phyloP scores from a whole-genome alignment of 2,113 vertebrate genomes.

The Pterocles orientalis region DNA sequence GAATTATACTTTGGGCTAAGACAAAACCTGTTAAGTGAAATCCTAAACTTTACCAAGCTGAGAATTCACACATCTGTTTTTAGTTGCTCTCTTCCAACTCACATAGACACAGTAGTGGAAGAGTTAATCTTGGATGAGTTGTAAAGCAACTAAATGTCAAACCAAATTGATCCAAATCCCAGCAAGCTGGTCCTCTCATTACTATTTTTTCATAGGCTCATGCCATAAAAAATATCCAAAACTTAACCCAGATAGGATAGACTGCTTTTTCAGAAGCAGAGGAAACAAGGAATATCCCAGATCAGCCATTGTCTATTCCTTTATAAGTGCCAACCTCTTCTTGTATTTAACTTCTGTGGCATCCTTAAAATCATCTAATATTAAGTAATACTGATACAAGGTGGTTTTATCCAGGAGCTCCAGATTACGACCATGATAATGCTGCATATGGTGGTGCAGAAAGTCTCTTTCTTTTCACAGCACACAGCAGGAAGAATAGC shows the following conservation, averaged over 20 bases:
- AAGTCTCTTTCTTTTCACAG: not conserved
- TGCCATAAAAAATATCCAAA: not conserved
- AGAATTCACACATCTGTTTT: not conserved
- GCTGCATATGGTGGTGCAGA: not conserved
- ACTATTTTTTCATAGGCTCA: not conserved
- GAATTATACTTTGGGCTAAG: not conserved
- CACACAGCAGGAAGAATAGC: not conserved
- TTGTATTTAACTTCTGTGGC: not conserved
- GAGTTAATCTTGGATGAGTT: not conserved
- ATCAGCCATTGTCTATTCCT: not conserved
- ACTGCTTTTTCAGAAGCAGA: not conserved
- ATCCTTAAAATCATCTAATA: not conserved
- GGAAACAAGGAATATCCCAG: not conserved
- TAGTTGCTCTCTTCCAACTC: not conserved
- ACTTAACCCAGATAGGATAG: not conserved
- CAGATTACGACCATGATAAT: not conserved
- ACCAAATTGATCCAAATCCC: not conserved
- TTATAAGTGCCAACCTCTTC: not conserved
- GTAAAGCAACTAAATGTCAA: not conserved
- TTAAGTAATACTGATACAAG: not conserved
- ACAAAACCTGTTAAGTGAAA: not conserved
- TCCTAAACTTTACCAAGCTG: not conserved
- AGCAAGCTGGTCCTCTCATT: not conserved
- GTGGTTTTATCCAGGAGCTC: not conserved
- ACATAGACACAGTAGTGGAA: not conserved